A percentile compares a stretch with the other conserved stretches of the same genome.
Conservation (phyloP, 2,888 invertebrate species). For the Ferrisia virgata region DNA sequence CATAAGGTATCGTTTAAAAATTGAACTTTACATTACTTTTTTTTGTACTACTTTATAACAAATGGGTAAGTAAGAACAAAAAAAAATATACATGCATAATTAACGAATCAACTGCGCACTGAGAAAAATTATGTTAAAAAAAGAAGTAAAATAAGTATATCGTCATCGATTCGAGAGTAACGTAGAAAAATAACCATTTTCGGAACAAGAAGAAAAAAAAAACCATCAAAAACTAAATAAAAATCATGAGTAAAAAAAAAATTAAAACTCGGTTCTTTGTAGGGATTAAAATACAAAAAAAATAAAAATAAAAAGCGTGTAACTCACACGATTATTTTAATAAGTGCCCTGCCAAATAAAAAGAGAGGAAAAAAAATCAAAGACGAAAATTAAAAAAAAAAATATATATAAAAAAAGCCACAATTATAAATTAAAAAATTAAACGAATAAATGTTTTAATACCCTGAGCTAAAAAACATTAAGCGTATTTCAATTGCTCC, state of each 20-base stretch:
- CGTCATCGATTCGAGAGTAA: neutral
- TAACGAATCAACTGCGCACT: neutral
- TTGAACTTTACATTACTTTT: constrained; percentile 26
- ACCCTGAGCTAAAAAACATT: constrained; percentile 26
- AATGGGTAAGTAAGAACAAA: neutral
- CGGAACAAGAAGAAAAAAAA: neutral
- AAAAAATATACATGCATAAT: no score
- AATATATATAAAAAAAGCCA: neutral
- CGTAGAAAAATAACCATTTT: neutral
- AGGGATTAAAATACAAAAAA: neutral
- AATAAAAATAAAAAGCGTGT: neutral
- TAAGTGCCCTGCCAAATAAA: neutral
- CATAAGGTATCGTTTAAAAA: constrained; percentile 15
- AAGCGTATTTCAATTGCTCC: constrained; percentile 30
- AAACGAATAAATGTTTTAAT: constrained; percentile 15
- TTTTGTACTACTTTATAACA: constrained; percentile 15
- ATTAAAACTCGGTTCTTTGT: neutral
- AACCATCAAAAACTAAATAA: neutral
- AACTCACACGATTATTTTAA: neutral
- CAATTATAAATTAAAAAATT: neutral
- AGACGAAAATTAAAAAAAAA: neutral
- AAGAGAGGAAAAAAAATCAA: neutral
- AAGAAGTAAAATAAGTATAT: neutral
- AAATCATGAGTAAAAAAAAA: neutral
- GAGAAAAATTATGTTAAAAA: neutral